phyloP scores from a whole-genome alignment of 2,113 vertebrate genomes.

The Tachysurus fulvidraco region DNA sequence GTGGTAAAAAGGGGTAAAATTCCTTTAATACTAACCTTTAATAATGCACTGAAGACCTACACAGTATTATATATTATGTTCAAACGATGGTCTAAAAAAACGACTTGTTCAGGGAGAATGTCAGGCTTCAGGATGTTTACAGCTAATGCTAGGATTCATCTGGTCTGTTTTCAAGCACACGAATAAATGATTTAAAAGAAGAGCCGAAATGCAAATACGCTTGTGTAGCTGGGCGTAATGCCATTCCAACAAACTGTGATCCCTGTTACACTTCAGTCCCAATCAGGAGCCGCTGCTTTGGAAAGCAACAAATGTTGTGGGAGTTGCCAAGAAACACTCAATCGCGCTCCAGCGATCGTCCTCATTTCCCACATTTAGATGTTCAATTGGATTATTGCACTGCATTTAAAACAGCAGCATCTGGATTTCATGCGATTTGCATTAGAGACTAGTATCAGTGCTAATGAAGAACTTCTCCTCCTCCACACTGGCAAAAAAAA shows the following conservation, averaged over 20 bases:
- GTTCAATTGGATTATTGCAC: neutral
- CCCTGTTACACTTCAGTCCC: neutral
- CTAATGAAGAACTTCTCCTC: neutral
- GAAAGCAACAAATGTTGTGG: neutral
- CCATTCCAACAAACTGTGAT: neutral
- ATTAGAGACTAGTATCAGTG: neutral
- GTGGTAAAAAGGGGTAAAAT: too few relatives aligned
- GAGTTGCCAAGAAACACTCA: neutral
- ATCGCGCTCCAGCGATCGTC: neutral
- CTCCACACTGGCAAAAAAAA: neutral
- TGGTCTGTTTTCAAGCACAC: neutral
- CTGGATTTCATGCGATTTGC: conserved; percentile 14
- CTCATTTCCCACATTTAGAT: neutral
- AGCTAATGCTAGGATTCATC: neutral
- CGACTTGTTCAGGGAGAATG: neutral
- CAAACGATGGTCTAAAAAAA: neutral
- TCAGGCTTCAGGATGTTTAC: neutral
- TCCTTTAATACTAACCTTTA: too few relatives aligned
- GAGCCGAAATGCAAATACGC: neutral
- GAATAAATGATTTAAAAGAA: conserved; percentile 1
- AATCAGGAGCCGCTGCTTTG: neutral
- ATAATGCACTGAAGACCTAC: too few relatives aligned
- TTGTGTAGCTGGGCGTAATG: neutral
- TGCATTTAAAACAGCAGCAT: conserved; percentile 28
- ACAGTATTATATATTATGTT: neutral